A percentile compares a stretch with the other conserved stretches of the same genome.
Conservation (phyloP, 2,888 invertebrate genomes). For the Eretmocerus hayati region DNA sequence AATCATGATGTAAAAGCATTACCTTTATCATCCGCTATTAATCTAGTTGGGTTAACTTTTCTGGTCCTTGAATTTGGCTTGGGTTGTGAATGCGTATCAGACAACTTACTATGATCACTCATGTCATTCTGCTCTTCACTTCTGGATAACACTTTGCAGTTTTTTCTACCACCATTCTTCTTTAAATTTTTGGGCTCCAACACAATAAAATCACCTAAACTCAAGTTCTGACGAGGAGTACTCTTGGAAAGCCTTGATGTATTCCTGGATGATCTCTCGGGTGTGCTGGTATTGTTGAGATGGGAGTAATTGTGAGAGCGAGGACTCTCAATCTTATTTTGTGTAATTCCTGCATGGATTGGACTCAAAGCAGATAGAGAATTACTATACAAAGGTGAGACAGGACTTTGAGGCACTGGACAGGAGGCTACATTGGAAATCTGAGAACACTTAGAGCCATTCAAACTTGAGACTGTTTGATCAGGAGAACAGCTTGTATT, state of each 20-base stretch:
- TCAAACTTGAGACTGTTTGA: too few relatives aligned
- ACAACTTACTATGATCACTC: conserved; percentile 6
- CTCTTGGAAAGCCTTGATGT: conserved; percentile 24
- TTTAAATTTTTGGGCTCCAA: conserved; percentile 23
- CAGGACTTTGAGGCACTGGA: conserved; percentile 21
- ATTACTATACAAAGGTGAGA: conserved; percentile 26
- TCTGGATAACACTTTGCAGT: conserved; percentile 8
- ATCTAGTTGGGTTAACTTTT: conserved; percentile 35
- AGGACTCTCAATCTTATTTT: conserved; percentile 2
- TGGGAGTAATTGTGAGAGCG: conserved; percentile 9
- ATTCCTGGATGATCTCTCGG: conserved; percentile 21
- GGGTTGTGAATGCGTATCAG: conserved; percentile 21
- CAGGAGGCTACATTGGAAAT: too few relatives aligned
- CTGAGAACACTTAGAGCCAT: too few relatives aligned
- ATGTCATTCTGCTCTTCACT: conserved; percentile 10
- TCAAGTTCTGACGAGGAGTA: conserved; percentile 24
- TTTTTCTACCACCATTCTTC: conserved; percentile 22
- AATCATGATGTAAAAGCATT: too few relatives aligned
- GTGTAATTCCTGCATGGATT: conserved; percentile 4
- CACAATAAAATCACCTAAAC: conserved; percentile 32
- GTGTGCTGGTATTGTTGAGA: conserved; percentile 12
- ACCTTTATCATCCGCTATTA: conserved; percentile 29
- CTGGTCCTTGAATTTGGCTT: conserved; percentile 24
- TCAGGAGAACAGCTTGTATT: conserved; percentile 3
- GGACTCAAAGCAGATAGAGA: conserved; percentile 6